Conservation (phyloP, 2,113 vertebrate genomes). For the Boulengeromyrus knoepffleri region DNA sequence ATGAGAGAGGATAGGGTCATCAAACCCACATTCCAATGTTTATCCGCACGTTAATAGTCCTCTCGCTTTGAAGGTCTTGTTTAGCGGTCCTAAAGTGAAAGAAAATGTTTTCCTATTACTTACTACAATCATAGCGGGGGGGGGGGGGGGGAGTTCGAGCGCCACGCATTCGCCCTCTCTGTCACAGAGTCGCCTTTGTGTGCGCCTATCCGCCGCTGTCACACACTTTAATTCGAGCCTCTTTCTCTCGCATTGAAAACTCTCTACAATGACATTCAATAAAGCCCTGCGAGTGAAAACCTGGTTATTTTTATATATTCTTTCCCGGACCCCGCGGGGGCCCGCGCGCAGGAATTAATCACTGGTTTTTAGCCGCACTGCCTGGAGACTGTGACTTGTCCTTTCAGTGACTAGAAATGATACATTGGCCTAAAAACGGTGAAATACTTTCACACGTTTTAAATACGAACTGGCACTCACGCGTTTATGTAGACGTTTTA, state of each 20-base stretch:
- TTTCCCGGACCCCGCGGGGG: constrained; percentile 79
- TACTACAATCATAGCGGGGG: constrained; percentile 97
- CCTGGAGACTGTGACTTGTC: constrained; percentile 63
- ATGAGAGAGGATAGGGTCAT: constrained; percentile 26
- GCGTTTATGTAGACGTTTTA: constrained; percentile 19
- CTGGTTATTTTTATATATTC: constrained; percentile 97
- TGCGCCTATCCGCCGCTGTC: constrained; percentile 99
- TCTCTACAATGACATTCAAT: constrained; percentile 99
- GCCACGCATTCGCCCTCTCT: constrained; percentile 87
- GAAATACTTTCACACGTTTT: constrained; percentile 23
- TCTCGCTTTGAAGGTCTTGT: constrained; percentile 89
- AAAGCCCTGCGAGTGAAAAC: constrained; percentile 93
- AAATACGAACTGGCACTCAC: constrained; percentile 8
- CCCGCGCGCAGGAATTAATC: constrained; percentile 84
- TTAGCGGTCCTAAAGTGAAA: constrained; percentile 94
- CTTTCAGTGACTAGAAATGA: constrained; percentile 57
- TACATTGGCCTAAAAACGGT: constrained; percentile 58
- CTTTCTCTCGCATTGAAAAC: constrained; percentile 99
- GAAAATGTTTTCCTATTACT: constrained; percentile 99
- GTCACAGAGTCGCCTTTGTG: constrained; percentile 99
- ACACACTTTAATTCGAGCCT: constrained; percentile 99
- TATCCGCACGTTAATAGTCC: constrained; percentile 75
- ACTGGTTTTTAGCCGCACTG: constrained; percentile 83
- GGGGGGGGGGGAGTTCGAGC: constrained; percentile 87
- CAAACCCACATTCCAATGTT: constrained; percentile 69